Evolutionary conservation across 1,140 invertebrate genomes (phyloP), one percentile per base, ranked within the genome.

Genomic region (Drosophila virilis): DNA sequence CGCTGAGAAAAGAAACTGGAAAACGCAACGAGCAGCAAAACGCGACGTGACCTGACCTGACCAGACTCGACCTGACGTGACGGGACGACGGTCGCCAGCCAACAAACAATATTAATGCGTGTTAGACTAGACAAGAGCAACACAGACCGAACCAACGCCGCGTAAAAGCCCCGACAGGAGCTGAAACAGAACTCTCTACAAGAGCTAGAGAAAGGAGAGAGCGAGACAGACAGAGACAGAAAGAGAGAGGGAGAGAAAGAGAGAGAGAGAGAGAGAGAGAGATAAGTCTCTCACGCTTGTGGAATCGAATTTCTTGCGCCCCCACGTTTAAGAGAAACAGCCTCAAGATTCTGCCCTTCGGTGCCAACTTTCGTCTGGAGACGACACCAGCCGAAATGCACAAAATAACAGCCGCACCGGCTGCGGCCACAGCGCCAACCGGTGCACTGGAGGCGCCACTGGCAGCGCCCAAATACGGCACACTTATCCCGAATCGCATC

Each of bases 401-500:
- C 59, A 92, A 92, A 33, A 91, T 92, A 58, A 65, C 91, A 59
- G 81, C 86, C 58, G 91, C 91, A 15, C 90, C 84, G 28, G 54
- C 89, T 43, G 74, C 90, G 40, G 70, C 85, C 55, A 67, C 83
- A 73, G 82, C 89, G 67, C 88, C 85, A 37, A 58, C 74, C 42
- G 88, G 79, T 35, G 77, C 75, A 43, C 48, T 92, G 46, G 91
- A 92, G 40, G 93, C 93, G 15, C 93, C 94, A n/a, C 92, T 93
- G 33, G 93, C 95, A 69, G 95, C 95, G 12, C 95, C 95, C 12
- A 96, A 96, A 92, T 96, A 94, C 84, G 96, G 96, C 57, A 96
- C 96, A 45, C 93, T 97, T 48, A 97, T 98, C 76, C 98, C 98
- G 68, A 98, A 98, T 93, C 94, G 98, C 88, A 97, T 99, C 86